Evolutionary conservation across 1,140 invertebrate genomes (phyloP).

Genomic region (Brachionus sp.): DNA sequence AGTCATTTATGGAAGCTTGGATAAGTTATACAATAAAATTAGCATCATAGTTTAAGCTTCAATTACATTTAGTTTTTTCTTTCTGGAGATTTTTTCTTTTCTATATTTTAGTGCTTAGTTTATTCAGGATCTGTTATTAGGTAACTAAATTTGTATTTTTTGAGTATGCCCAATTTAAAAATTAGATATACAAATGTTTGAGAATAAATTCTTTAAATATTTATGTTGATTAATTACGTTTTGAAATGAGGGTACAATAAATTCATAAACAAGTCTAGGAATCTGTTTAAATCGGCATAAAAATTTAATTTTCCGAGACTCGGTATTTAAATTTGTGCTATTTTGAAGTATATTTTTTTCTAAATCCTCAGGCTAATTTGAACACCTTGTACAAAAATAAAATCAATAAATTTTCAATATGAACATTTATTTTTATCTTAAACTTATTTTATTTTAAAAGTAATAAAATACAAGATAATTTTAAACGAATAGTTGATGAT

Average conservation of each 20-base stretch:
- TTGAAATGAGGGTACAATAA: background rate
- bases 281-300: background rate
- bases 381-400: background rate
- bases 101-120: background rate
- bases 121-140: background rate
- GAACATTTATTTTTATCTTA: background rate
- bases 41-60: background rate
- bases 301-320: constrained; percentile 3
- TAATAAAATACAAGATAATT: background rate
- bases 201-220: background rate
- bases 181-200: background rate
- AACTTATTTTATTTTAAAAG: background rate
- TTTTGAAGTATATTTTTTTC: background rate
- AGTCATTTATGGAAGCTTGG: background rate
- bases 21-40: background rate
- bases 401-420: background rate
- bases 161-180: background rate
- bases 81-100: background rate
- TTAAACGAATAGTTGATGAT: background rate
- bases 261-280: constrained; percentile 2
- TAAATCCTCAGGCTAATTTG: background rate
- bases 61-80: background rate
- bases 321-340: background rate
- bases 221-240: background rate
- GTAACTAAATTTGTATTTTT: background rate